Conservation (phyloP, 37 sponge, comb jelly and placozoan species). For the Spongia lamella region DNA sequence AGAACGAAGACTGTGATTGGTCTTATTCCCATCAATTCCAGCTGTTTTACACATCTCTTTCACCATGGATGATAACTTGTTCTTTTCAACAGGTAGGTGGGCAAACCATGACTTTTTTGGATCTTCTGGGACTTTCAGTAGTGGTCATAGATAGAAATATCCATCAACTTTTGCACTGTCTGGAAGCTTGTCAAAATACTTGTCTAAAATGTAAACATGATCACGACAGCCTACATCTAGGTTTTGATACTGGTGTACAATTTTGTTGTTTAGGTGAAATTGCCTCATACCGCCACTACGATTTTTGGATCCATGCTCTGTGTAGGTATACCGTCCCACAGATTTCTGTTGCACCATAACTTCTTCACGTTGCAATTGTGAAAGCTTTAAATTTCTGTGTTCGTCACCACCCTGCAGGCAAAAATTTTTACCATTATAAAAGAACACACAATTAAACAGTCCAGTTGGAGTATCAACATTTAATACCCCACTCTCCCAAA, state of each 20-base stretch:
- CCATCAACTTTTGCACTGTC: slow-evolving; percentile 6
- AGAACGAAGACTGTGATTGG: too few species aligned
- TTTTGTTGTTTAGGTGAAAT: slow-evolving; percentile 9
- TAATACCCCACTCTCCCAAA: slow-evolving; percentile 8
- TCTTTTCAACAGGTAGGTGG: too few species aligned
- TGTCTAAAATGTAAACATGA: slow-evolving; percentile 18
- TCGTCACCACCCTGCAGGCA: slow-evolving; percentile 19
- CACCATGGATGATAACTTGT: too few species aligned
- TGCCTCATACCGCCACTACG: slow-evolving; percentile 17
- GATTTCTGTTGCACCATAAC: background rate
- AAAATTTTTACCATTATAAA: slow-evolving; percentile 17
- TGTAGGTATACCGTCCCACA: slow-evolving; percentile 13
- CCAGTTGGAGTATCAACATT: slow-evolving; percentile 4
- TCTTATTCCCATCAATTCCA: too few species aligned
- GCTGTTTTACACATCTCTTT: too few species aligned
- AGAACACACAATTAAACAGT: slow-evolving; percentile 10
- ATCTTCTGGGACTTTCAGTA: too few species aligned
- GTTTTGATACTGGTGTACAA: slow-evolving; percentile 31
- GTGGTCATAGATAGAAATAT: too few species aligned
- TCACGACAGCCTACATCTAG: background rate
- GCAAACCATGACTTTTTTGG: too few species aligned
- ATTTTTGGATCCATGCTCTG: slow-evolving; percentile 28
- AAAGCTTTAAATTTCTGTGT: slow-evolving; percentile 11
- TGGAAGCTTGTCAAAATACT: slow-evolving; percentile 5
- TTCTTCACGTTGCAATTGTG: slow-evolving; percentile 16